phyloP scores from a whole-genome alignment of 2,797 vertebrate species.

The Poecilia wingei region DNA sequence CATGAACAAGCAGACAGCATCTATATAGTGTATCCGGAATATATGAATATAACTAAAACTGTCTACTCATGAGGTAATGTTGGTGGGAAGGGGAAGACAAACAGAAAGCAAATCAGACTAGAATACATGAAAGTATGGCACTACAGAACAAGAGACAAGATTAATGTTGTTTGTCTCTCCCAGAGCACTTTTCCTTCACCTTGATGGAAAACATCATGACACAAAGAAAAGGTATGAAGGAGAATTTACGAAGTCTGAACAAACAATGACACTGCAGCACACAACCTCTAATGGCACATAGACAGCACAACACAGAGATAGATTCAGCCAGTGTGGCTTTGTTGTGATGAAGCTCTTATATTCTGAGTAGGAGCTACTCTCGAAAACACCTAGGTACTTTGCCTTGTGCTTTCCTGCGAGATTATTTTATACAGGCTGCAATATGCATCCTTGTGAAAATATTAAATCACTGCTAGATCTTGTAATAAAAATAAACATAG shows the following conservation, averaged over 20 bases:
- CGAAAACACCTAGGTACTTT: background rate
- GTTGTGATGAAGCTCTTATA: background rate
- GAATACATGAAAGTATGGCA: background rate
- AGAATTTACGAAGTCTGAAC: constrained; percentile 6
- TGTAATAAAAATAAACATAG: background rate
- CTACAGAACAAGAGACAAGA: background rate
- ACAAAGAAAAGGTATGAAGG: background rate
- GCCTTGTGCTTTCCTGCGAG: background rate
- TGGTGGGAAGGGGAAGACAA: background rate
- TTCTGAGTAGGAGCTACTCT: background rate
- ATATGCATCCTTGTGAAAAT: background rate
- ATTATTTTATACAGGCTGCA: background rate
- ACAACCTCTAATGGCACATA: background rate
- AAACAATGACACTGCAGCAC: constrained; percentile 2
- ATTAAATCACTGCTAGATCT: background rate
- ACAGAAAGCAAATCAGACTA: background rate
- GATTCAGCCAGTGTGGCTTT: constrained; percentile 4
- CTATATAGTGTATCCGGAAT: background rate
- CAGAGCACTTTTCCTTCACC: background rate
- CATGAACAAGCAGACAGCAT: background rate
- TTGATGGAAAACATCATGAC: constrained; percentile 6
- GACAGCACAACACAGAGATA: background rate
- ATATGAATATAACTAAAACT: constrained; percentile 1
- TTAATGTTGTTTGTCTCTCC: constrained; percentile 2
- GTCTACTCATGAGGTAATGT: background rate